Evolutionary conservation across 2,888 invertebrate genomes (phyloP).

Genomic region (Chrysina gloriosa): DNA sequence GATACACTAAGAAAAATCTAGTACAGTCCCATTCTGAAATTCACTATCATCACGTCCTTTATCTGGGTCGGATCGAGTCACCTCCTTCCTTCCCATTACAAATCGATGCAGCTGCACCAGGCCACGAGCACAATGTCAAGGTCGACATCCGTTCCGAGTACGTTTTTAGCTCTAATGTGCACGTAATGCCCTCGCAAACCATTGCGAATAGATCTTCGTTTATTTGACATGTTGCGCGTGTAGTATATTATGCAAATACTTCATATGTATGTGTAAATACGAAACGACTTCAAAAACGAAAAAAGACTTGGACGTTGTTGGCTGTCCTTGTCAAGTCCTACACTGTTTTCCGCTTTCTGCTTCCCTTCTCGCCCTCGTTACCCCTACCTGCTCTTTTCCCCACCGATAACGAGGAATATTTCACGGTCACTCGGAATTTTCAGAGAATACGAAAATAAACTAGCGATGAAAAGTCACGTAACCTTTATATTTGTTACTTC

Average conservation of each 20-base stretch:
- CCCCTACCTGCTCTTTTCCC: not conserved
- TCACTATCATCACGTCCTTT: slow-evolving; percentile 34
- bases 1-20: not conserved
- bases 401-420: not conserved
- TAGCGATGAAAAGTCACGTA: slow-evolving; percentile 14
- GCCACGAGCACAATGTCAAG: slow-evolving; percentile 46
- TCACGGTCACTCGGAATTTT: slow-evolving; percentile 1
- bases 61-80: slow-evolving; percentile 52
- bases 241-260: not conserved
- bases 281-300: no score
- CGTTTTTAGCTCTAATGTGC: slow-evolving; percentile 17
- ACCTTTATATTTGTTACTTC: slow-evolving; percentile 11
- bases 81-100: slow-evolving; percentile 52
- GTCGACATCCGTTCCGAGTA: slow-evolving; percentile 19
- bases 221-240: not conserved
- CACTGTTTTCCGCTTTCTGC: no score
- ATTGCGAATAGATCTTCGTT: not conserved
- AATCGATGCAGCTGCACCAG: slow-evolving; percentile 61
- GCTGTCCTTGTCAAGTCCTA: slow-evolving; percentile 12
- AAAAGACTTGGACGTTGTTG: not conserved
- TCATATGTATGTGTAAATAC: not conserved
- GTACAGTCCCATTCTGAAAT: slow-evolving; percentile 13
- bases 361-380: not conserved
- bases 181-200: not conserved
- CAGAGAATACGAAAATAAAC: slow-evolving; percentile 15